Conservation (phyloP, 1,140 invertebrate species). For the Lamellibrachia luymesi region DNA sequence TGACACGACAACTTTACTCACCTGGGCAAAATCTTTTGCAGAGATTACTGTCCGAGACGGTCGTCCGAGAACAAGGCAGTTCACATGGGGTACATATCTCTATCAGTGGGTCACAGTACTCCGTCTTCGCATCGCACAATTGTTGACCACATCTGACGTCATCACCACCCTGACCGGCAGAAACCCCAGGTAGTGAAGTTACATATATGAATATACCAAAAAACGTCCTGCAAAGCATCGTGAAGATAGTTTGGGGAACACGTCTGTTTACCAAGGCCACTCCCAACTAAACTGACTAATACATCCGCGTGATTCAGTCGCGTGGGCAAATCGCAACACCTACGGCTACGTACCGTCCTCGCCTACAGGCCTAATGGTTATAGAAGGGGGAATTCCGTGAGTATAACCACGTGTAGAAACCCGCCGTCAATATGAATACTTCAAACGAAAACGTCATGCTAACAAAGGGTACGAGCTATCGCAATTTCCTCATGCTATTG, state of each 20-base stretch:
- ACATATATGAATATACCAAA: not conserved
- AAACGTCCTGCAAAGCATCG: not conserved
- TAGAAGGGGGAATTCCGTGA: not conserved
- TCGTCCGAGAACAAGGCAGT: not conserved
- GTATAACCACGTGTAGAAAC: too few relatives aligned
- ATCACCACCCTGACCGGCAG: not conserved
- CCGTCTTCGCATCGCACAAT: not conserved
- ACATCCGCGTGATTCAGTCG: not conserved
- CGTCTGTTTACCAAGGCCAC: not conserved
- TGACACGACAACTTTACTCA: not conserved
- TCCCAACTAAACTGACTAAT: not conserved
- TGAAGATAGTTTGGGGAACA: not conserved
- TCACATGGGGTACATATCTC: not conserved
- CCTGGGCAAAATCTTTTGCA: not conserved
- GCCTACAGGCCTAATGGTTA: too few relatives aligned
- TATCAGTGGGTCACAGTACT: not conserved
- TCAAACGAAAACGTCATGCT: too few relatives aligned
- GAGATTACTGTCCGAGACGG: not conserved
- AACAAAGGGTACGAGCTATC: too few relatives aligned
- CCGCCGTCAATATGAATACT: too few relatives aligned
- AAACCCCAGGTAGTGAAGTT: not conserved
- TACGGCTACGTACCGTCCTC: too few relatives aligned
- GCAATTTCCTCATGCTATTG: too few relatives aligned
- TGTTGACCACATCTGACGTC: not conserved
- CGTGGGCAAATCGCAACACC: too few relatives aligned